Evolutionary conservation across 2,888 invertebrate genomes (phyloP).

Genomic region (Drosophila siamana): DNA sequence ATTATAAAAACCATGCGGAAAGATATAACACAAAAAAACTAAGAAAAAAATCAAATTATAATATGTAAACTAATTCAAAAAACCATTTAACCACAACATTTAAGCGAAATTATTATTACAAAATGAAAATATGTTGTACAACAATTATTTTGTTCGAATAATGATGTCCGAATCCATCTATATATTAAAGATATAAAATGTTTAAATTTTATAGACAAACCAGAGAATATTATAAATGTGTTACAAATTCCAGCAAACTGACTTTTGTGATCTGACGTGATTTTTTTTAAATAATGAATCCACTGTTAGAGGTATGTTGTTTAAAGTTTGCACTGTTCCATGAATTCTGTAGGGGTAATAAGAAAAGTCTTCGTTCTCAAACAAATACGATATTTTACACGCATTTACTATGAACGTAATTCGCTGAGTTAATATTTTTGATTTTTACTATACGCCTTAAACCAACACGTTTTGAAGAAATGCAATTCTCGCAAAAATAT

Average conservation of each 20-base stretch:
- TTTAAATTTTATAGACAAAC: slow-evolving; percentile 61
- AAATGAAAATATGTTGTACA: slow-evolving; percentile 46
- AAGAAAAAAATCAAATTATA: too few relatives aligned
- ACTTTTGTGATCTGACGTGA: slow-evolving; percentile 1
- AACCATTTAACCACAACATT: slow-evolving; percentile 44
- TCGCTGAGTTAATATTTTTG: too few relatives aligned
- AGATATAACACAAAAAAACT: too few relatives aligned
- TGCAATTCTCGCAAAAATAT: too few relatives aligned
- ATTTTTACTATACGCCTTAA: too few relatives aligned
- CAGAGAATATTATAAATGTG: slow-evolving; percentile 52
- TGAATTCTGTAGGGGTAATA: too few relatives aligned
- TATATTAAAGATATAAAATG: slow-evolving; percentile 43
- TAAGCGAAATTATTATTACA: slow-evolving; percentile 35
- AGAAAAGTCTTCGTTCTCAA: too few relatives aligned
- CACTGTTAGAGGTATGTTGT: too few relatives aligned
- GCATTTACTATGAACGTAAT: too few relatives aligned
- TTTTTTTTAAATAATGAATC: neutral
- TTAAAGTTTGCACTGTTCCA: too few relatives aligned
- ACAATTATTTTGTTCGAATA: slow-evolving; percentile 59
- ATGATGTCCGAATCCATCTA: slow-evolving; percentile 47
- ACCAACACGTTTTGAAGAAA: too few relatives aligned
- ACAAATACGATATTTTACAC: too few relatives aligned
- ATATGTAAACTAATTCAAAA: slow-evolving; percentile 64
- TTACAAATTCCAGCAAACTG: slow-evolving; percentile 42
- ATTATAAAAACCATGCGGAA: slow-evolving; percentile 37